Evolutionary conservation across 2,113 vertebrate genomes (phyloP).

Genomic region (Megaleporinus macrocephalus): DNA sequence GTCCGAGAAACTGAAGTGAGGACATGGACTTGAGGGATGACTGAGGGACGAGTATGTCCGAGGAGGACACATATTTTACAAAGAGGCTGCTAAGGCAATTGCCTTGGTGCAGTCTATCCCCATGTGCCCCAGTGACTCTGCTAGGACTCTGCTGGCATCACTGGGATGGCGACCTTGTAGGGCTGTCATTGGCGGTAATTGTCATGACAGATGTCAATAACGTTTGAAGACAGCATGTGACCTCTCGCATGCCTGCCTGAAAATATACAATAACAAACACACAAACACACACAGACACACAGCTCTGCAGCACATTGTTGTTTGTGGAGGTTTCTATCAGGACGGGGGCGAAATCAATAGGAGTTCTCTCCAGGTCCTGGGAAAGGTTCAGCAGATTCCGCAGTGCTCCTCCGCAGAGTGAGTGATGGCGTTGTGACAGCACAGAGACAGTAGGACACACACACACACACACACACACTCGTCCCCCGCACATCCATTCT

Average conservation of each 20-base stretch:
- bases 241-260: not conserved
- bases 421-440: slow-evolving; percentile 40
- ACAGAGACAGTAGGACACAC: slow-evolving; percentile 15
- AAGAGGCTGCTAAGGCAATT: no score
- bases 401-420: slow-evolving; percentile 15
- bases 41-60: no score
- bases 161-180: no score
- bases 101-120: no score
- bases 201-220: no score
- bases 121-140: no score
- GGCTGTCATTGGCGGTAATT: no score
- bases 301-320: slow-evolving; percentile 33
- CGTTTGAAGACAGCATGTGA: no score
- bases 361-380: slow-evolving; percentile 33
- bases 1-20: no score
- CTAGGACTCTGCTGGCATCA: no score
- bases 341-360: slow-evolving; percentile 47
- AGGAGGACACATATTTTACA: no score
- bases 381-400: slow-evolving; percentile 49
- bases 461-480: not conserved
- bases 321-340: slow-evolving; percentile 38
- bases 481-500: not conserved
- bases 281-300: slow-evolving; percentile 31
- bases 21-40: no score
- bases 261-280: not conserved